Conservation (phyloP, 2,888 invertebrate species). For the Apantesis nais region DNA sequence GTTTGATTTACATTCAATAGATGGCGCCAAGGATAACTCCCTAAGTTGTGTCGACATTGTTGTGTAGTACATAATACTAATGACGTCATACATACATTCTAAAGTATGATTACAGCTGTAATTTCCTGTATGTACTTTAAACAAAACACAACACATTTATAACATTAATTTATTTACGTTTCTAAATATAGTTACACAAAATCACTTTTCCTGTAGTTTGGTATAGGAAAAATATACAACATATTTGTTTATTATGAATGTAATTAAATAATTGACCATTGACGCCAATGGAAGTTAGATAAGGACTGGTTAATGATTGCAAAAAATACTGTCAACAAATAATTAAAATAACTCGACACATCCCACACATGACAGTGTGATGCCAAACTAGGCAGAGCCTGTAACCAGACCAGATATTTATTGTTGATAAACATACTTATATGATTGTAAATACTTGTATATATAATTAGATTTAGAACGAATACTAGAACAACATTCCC, state of each 20-base stretch:
- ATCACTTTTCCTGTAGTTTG: conserved; percentile 1
- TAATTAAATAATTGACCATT: conserved; percentile 3
- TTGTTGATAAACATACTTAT: background rate
- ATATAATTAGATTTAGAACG: background rate
- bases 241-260: background rate
- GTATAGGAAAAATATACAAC: background rate
- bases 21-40: background rate
- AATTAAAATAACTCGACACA: background rate
- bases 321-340: background rate
- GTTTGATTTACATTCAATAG: background rate
- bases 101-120: background rate
- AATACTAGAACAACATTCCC: background rate
- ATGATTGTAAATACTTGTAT: background rate
- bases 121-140: background rate
- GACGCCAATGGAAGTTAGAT: background rate
- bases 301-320: background rate
- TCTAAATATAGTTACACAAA: background rate
- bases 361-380: background rate
- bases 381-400: background rate
- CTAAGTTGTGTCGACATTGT: background rate
- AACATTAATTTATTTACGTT: background rate
- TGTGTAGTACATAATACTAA: background rate
- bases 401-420: background rate
- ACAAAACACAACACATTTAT: background rate
- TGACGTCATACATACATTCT: background rate